phyloP scores from a whole-genome alignment of 2,888 invertebrate genomes.

The Drosophila tripunctata region DNA sequence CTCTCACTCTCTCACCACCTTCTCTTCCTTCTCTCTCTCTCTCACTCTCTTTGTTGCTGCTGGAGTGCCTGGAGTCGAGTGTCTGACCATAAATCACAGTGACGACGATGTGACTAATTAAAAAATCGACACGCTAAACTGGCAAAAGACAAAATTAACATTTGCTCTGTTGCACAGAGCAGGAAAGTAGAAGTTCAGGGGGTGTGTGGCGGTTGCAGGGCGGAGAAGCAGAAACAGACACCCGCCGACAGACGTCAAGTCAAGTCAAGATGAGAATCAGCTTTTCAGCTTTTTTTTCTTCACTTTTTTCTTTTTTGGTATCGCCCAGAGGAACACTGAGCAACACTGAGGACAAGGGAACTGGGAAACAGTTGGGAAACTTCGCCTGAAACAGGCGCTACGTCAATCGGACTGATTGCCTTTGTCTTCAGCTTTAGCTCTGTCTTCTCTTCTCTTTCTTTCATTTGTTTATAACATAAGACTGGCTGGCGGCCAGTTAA shows the following conservation, averaged over 20 bases:
- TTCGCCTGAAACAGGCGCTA: constrained; percentile 32
- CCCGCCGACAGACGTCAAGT: constrained; percentile 52
- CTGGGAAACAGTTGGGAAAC: not conserved
- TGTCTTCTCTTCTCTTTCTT: constrained; percentile 22
- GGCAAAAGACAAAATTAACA: constrained; percentile 79
- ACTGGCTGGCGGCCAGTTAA: constrained; percentile 52
- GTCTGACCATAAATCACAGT: constrained; percentile 71
- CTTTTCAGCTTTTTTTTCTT: no score
- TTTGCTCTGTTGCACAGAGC: constrained; percentile 47
- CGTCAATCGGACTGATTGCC: constrained; percentile 62
- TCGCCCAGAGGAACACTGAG: constrained; percentile 3
- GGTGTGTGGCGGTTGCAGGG: not conserved
- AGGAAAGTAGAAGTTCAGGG: not conserved
- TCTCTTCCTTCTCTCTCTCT: not conserved
- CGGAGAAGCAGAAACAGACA: constrained; percentile 21
- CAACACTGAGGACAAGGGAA: not conserved
- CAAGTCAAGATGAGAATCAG: constrained; percentile 46
- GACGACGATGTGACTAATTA: constrained; percentile 79
- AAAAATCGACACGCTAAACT: constrained; percentile 80
- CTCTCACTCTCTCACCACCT: not conserved
- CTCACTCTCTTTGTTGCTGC: not conserved
- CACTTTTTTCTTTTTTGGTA: no score
- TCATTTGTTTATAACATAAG: constrained; percentile 74
- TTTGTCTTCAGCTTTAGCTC: not conserved
- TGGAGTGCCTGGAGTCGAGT: constrained; percentile 21